These are phyloP conservation scores for Callosobruchus maculatus DNA, from an alignment of 2,888 invertebrate species.

Conservation along the genomic window DNA sequence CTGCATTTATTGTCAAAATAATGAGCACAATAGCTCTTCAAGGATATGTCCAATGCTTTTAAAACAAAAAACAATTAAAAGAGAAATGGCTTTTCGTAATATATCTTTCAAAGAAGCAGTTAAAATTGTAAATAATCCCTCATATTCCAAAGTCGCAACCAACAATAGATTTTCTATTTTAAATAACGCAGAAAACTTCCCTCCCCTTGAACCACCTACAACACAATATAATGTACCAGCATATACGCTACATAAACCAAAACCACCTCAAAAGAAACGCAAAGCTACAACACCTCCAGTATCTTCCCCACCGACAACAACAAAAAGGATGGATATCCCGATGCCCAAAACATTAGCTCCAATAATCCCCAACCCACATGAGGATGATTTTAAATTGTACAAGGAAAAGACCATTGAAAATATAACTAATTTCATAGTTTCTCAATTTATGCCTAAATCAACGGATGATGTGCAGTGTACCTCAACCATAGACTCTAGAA, in stretches of 20 bases:
- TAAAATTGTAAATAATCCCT: not conserved
- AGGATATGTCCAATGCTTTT: not conserved
- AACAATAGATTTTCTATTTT: not conserved
- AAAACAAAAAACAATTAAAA: not conserved
- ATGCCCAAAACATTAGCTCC: not conserved
- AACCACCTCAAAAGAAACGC: not conserved
- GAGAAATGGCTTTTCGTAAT: not conserved
- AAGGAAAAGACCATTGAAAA: not conserved
- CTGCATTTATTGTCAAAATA: not conserved
- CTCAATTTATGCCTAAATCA: no score
- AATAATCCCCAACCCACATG: not conserved
- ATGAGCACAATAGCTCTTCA: not conserved
- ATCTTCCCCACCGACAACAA: not conserved
- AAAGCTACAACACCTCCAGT: not conserved
- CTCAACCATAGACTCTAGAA: no score
- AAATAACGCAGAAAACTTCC: not conserved
- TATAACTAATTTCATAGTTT: no score
- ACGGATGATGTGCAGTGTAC: no score
- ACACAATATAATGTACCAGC: not conserved
- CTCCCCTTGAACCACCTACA: not conserved
- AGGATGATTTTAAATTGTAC: not conserved
- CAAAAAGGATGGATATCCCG: not conserved
- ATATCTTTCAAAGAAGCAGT: not conserved
- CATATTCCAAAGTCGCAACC: not conserved
- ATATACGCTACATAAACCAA: not conserved